phyloP scores from a whole-genome alignment of 2,113 vertebrate genomes.

The Salvelinus namaycush region DNA sequence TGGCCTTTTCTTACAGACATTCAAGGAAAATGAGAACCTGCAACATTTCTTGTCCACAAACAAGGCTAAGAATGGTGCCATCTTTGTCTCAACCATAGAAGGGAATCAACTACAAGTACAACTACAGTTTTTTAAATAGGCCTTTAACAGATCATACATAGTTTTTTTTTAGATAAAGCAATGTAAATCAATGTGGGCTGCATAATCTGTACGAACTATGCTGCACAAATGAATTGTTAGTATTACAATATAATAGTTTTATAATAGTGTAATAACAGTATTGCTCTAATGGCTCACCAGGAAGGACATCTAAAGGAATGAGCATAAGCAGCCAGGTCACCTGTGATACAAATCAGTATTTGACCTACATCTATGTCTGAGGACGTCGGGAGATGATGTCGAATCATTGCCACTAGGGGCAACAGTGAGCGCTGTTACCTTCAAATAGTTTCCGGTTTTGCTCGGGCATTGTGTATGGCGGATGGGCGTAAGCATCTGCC shows the following conservation, averaged over 20 bases:
- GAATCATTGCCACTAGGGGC: too few relatives aligned
- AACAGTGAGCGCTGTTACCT: too few relatives aligned
- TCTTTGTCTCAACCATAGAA: constrained; percentile 80
- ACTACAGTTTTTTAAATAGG: background rate
- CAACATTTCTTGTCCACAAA: constrained; percentile 76
- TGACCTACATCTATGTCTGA: too few relatives aligned
- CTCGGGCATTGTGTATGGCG: too few relatives aligned
- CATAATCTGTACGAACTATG: background rate
- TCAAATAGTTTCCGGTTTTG: too few relatives aligned
- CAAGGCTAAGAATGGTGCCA: constrained; percentile 60
- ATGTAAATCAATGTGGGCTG: background rate
- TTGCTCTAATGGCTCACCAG: background rate
- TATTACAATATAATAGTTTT: background rate
- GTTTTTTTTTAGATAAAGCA: background rate
- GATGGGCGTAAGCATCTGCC: too few relatives aligned
- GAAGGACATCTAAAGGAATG: background rate
- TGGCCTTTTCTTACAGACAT: constrained; percentile 50
- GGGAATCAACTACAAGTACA: constrained; percentile 51
- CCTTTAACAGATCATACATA: background rate
- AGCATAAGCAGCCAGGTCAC: too few relatives aligned
- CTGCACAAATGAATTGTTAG: background rate
- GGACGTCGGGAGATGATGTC: too few relatives aligned
- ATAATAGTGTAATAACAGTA: background rate
- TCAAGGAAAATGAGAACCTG: constrained; percentile 66
- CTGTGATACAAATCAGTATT: too few relatives aligned